A percentile compares a stretch with the other conserved stretches of the same genome.
Conservation (phyloP, 2,797 vertebrate species). For the Hippocampus kuda region DNA sequence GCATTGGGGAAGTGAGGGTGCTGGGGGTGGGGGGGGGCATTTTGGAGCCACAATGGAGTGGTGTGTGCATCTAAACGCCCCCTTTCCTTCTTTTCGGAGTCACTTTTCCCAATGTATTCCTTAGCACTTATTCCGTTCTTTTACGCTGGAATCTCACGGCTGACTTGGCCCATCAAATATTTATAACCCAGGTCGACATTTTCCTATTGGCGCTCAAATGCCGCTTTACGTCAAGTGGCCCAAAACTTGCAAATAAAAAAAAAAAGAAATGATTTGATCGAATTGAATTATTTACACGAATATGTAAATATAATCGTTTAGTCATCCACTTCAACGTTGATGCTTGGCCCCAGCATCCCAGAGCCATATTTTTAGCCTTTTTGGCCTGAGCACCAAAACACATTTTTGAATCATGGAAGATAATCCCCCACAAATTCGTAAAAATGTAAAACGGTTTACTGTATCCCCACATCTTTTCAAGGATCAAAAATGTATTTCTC, state of each 20-base stretch:
- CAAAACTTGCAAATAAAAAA: not conserved
- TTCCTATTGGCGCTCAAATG: not conserved
- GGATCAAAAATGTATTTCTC: not conserved
- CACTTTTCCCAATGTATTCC: constrained; percentile 83
- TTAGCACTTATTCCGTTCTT: constrained; percentile 54
- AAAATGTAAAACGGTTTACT: not conserved
- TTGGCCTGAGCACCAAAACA: not conserved
- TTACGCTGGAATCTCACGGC: constrained; percentile 5
- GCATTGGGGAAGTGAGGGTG: constrained; percentile 58
- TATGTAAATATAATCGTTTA: not conserved
- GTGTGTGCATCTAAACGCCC: constrained; percentile 83
- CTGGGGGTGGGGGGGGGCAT: constrained; percentile 83
- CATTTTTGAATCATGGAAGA: too few relatives aligned
- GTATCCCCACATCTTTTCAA: not conserved
- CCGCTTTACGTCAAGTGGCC: not conserved
- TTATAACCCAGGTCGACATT: not conserved
- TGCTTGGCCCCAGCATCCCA: not conserved
- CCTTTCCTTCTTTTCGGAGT: constrained; percentile 75
- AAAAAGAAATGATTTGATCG: not conserved
- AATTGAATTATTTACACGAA: not conserved
- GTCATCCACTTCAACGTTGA: not conserved
- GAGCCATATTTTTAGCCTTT: not conserved
- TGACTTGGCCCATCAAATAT: constrained; percentile 20
- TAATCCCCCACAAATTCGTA: not conserved
- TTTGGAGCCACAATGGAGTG: constrained; percentile 82